Evolutionary conservation across 2,113 vertebrate genomes (phyloP).

Genomic region (Gopherus evgoodei): DNA sequence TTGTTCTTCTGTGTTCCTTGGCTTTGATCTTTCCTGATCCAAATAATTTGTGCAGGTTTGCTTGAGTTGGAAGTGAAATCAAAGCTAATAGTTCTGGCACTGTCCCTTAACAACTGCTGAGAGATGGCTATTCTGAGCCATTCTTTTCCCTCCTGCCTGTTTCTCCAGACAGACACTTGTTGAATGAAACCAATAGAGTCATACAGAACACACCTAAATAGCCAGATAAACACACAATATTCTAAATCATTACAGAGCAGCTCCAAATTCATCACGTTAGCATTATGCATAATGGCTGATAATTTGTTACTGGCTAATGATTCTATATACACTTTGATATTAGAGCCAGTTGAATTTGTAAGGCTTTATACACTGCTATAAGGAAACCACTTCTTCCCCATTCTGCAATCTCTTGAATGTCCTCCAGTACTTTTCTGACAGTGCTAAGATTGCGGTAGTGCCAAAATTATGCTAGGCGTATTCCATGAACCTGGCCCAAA

Average conservation of each 20-base stretch:
- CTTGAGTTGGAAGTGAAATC: not conserved
- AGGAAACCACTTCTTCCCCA: fast-evolving
- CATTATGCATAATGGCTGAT: fast-evolving
- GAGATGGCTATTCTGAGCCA: not conserved
- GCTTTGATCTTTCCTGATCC: not conserved
- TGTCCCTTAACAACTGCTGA: not conserved
- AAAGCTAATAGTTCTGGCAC: not conserved
- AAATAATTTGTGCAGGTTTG: not conserved
- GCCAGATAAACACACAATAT: not conserved
- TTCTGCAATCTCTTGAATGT: not conserved
- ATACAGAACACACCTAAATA: not conserved
- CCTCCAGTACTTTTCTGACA: not conserved
- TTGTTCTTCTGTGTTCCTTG: not conserved
- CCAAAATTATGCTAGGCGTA: not conserved
- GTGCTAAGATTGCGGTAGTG: not conserved
- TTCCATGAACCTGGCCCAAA: not conserved
- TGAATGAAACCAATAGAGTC: not conserved
- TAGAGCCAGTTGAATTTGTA: not conserved
- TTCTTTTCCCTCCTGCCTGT: not conserved
- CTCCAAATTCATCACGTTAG: fast-evolving
- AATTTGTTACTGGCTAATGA: fast-evolving
- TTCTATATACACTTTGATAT: not conserved
- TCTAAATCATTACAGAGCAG: not conserved
- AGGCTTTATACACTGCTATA: not conserved
- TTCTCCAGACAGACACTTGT: not conserved